Evolutionary conservation across 2,888 invertebrate genomes (phyloP).

Genomic region (Heteropelma amictum): DNA sequence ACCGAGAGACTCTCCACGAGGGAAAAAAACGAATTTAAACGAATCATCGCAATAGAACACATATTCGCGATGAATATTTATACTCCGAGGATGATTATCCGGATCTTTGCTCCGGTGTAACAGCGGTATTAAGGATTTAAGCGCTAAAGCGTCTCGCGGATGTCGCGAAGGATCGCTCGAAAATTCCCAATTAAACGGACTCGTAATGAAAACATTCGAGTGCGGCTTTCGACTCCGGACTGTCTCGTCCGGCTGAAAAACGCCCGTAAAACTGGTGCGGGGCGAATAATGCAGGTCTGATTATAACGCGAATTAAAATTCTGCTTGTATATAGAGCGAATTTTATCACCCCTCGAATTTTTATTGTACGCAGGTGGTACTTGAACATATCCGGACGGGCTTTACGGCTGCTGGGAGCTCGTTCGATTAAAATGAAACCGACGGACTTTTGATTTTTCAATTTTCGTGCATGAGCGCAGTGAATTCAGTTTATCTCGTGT

Average conservation of each 20-base stretch:
- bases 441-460: too few relatives aligned
- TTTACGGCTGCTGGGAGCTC: too few relatives aligned
- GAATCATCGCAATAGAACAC: too few relatives aligned
- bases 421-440: too few relatives aligned
- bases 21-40: too few relatives aligned
- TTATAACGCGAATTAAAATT: too few relatives aligned
- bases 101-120: constrained; percentile 17
- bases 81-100: constrained; percentile 20
- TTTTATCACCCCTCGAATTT: too few relatives aligned
- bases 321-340: too few relatives aligned
- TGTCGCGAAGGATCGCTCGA: not conserved
- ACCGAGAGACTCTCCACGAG: too few relatives aligned
- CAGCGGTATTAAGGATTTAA: constrained; percentile 10
- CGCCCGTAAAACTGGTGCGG: constrained; percentile 2
- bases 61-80: constrained; percentile 4
- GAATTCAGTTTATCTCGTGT: not conserved
- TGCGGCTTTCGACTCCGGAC: not conserved
- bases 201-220: constrained; percentile 16
- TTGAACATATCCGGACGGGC: too few relatives aligned
- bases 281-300: constrained; percentile 25
- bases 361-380: too few relatives aligned
- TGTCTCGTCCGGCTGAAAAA: constrained; percentile 31
- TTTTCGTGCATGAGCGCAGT: too few relatives aligned
- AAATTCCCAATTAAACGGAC: constrained; percentile 14
- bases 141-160: not conserved